Conservation (phyloP, 2,113 vertebrate genomes). For the Lamprotornis superbus region DNA sequence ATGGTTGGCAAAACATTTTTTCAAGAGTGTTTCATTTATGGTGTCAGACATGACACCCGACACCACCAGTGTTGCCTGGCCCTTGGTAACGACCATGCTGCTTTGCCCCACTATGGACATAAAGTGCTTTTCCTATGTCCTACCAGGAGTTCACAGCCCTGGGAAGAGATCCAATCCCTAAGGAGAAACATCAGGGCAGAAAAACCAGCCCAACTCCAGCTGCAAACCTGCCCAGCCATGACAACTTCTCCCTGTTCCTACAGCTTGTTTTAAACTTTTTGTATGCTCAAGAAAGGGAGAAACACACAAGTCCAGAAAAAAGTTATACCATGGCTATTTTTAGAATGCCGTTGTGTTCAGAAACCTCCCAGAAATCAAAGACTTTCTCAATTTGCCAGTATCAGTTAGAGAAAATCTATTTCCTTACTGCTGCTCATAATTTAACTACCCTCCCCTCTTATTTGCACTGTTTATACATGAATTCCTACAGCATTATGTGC, state of each 20-base stretch:
- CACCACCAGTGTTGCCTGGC: rapidly evolving
- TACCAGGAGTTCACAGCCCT: background rate
- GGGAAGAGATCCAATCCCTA: background rate
- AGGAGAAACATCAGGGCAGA: background rate
- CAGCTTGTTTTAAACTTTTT: background rate
- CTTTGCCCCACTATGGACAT: background rate
- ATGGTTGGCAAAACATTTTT: background rate
- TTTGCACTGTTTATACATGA: slow-evolving; percentile 14
- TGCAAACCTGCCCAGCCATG: background rate
- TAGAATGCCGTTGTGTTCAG: background rate
- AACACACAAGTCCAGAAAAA: background rate
- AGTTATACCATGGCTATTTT: background rate
- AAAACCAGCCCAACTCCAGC: background rate
- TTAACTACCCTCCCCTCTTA: background rate
- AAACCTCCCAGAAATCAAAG: background rate
- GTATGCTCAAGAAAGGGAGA: background rate
- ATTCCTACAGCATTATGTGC: slow-evolving; percentile 42
- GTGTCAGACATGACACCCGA: background rate
- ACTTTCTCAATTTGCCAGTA: background rate
- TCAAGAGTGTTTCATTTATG: rapidly evolving
- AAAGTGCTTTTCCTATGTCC: background rate
- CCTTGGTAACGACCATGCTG: background rate
- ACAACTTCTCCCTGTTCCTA: background rate
- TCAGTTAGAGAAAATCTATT: background rate
- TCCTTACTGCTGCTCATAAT: background rate